A percentile compares a stretch with the other conserved stretches of the same genome.
These are phyloP conservation scores for Prionailurus viverrinus DNA, from an alignment of 2,113 vertebrate genomes.

Conservation along the genomic window DNA sequence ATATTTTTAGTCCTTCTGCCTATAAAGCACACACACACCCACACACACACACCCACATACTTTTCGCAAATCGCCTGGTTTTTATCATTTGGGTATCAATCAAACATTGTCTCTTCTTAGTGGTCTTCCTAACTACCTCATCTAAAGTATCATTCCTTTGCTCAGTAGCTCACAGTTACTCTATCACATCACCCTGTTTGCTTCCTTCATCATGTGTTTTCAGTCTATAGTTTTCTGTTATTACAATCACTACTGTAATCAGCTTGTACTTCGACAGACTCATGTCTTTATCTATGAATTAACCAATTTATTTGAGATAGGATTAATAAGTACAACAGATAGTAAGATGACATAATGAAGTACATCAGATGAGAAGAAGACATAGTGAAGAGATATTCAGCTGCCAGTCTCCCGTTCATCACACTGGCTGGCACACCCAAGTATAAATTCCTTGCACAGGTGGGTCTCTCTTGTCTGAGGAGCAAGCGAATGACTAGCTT, in stretches of 20 bases:
- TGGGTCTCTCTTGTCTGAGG: neutral
- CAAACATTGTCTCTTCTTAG: neutral
- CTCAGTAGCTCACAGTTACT: neutral
- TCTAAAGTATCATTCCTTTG: no score
- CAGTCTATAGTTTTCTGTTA: neutral
- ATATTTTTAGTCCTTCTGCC: neutral
- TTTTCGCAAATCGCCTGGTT: neutral
- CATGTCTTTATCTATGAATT: neutral
- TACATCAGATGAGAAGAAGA: neutral
- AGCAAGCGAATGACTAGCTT: neutral
- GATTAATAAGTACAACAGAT: neutral
- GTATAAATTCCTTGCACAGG: neutral
- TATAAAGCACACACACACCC: neutral
- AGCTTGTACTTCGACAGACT: neutral
- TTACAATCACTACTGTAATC: neutral
- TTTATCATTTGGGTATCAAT: neutral
- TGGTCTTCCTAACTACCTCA: neutral
- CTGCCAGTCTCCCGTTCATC: neutral
- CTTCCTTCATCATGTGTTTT: neutral
- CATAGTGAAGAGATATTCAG: neutral
- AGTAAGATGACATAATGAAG: neutral
- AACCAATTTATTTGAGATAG: neutral
- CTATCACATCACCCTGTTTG: neutral
- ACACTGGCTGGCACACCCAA: neutral
- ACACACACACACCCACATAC: neutral